Percentiles rank a stretch among this genome's conserved stretches.
phyloP scores from a whole-genome alignment of 2,888 invertebrate genomes.

The Rhorus exstirpatorius region DNA sequence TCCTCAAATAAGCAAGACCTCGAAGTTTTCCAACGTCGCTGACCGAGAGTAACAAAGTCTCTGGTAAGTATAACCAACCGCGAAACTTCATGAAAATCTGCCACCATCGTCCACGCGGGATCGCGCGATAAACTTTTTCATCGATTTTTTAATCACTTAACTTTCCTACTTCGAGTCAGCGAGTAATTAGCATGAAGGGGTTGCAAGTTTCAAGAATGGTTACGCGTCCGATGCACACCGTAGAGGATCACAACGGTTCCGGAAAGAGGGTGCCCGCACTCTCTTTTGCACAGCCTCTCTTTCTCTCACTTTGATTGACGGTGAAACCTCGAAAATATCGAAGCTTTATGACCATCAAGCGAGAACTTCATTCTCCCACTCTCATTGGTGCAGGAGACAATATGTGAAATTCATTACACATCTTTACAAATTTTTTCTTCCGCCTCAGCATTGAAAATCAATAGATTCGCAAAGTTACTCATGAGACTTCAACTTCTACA shows the following conservation, averaged over 20 bases:
- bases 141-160: constrained; percentile 78
- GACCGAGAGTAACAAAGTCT: constrained; percentile 22
- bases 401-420: constrained; percentile 67
- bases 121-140: constrained; percentile 18
- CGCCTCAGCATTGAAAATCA: constrained; percentile 14
- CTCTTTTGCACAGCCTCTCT: background rate
- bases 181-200: constrained; percentile 78
- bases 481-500: background rate
- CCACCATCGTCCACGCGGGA: background rate
- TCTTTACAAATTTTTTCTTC: constrained; percentile 51
- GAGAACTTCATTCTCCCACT: constrained; percentile 75
- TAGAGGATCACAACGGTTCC: constrained; percentile 72
- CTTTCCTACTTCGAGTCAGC: constrained; percentile 72
- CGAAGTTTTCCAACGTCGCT: constrained; percentile 1
- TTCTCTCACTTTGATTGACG: background rate
- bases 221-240: constrained; percentile 71
- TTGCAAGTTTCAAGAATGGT: constrained; percentile 81
- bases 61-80: constrained; percentile 18
- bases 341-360: constrained; percentile 68
- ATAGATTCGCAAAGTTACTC: constrained; percentile 4
- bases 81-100: constrained; percentile 1
- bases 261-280: constrained; percentile 40
- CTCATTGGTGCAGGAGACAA: constrained; percentile 72
- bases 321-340: too few species aligned
- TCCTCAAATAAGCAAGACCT: background rate